Evolutionary conservation across 2,888 invertebrate species (phyloP).

Genomic region (Cylindroiulus punctatus): DNA sequence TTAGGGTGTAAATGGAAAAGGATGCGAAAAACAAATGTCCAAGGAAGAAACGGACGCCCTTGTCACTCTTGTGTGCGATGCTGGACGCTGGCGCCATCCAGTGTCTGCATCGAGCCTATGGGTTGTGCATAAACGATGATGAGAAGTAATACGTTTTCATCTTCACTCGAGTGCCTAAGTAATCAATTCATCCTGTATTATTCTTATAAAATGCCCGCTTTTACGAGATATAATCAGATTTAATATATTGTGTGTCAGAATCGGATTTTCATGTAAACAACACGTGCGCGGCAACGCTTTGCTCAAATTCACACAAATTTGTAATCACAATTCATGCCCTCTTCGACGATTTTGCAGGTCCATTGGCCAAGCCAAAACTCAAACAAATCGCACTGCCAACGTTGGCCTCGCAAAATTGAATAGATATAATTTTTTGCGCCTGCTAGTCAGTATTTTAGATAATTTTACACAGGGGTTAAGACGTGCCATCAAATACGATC

Average conservation of each 20-base stretch:
- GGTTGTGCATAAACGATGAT: not conserved
- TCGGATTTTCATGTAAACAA: not conserved
- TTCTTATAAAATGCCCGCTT: not conserved
- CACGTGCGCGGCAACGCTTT: not conserved
- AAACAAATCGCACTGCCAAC: too few species aligned
- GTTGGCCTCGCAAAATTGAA: too few species aligned
- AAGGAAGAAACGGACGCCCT: not conserved
- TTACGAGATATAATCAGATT: conserved; percentile 43
- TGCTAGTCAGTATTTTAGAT: not conserved
- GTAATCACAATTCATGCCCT: not conserved
- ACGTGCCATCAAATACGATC: not conserved
- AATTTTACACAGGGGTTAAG: not conserved
- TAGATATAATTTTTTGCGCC: too few species aligned
- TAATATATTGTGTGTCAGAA: conserved; percentile 11
- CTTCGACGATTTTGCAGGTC: not conserved
- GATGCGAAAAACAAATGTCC: not conserved
- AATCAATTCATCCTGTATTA: not conserved
- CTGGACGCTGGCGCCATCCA: too few species aligned
- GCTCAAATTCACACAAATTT: not conserved
- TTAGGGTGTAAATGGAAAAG: not conserved
- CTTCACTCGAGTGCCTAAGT: conserved; percentile 29
- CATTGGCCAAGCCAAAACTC: not conserved
- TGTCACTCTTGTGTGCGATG: too few species aligned
- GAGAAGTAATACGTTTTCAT: conserved; percentile 14
- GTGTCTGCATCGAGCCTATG: not conserved